phyloP scores from a whole-genome alignment of 2,113 vertebrate species.

The Pomatorhinus ruficollis region DNA sequence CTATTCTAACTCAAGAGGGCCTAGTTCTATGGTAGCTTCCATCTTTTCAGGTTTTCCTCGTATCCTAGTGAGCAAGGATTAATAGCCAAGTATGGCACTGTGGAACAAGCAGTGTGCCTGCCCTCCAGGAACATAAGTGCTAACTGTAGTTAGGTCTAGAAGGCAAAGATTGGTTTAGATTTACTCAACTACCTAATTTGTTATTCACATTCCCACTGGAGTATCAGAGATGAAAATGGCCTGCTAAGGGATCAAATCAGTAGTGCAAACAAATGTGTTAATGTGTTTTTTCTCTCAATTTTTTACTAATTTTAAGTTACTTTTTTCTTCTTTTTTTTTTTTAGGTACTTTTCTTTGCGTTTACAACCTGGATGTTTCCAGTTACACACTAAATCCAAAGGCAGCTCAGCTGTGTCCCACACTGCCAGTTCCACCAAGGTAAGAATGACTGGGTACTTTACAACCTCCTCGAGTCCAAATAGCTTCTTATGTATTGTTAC shows the following conservation, averaged over 20 bases:
- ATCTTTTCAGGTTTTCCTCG: not conserved
- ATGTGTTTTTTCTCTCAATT: not conserved
- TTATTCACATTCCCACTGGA: not conserved
- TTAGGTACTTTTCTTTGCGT: constrained; percentile 78
- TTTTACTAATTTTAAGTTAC: not conserved
- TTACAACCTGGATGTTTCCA: constrained; percentile 72
- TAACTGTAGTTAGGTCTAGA: not conserved
- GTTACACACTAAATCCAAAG: constrained; percentile 66
- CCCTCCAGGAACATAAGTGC: not conserved
- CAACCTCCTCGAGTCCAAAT: not conserved
- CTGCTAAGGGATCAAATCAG: not conserved
- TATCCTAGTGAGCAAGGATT: not conserved
- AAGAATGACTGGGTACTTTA: not conserved
- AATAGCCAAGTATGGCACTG: not conserved
- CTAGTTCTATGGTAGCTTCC: not conserved
- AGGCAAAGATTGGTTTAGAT: not conserved
- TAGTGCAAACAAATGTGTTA: not conserved
- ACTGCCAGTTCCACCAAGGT: constrained; percentile 81
- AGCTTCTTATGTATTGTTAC: not conserved
- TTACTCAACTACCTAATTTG: not conserved
- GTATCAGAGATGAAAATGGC: not conserved
- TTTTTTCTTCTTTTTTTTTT: not conserved
- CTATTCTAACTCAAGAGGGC: not conserved
- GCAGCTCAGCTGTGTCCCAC: constrained; percentile 72
- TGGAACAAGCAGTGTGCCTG: not conserved